Base-by-base conservation (phyloP, 2,888 invertebrate species). In the Drosophila falleni region DNA sequence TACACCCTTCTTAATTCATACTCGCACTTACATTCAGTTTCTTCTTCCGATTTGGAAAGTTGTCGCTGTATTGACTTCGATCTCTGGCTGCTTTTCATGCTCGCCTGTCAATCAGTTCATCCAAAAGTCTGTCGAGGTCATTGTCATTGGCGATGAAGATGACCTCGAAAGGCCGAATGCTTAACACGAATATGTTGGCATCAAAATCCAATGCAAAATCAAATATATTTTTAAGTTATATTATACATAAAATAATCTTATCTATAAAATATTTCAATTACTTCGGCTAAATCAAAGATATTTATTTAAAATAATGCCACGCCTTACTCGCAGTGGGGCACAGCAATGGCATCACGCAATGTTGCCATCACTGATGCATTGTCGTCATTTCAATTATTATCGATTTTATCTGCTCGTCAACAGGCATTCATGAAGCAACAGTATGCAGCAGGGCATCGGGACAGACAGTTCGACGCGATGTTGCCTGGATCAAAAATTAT, bases 381-480 rank as follows among this genome's bases (percentile, higher is more conserved):
- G 47, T 56, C 63, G 72, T 65, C 65, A 78, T 72, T 84, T 78
- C 82, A 81, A 82, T 89, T 87, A 87, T 81, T 84, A 84, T 84
- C 89, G 84, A 84, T 84, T 84, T 84, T 89, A 84, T 84, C 84
- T 84, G 76, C 23, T 23, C 39, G 54, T 46, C 47, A 89, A 41
- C 89, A 84, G 84, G 84, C 56, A 69, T 26, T 39, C 84, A 84
- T 62, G 33, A 80, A 63, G 42, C 33, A 15, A 6, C 50, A 78
- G 81, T 19, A 60, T 29, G 76, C 54, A 10, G n/a, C 53, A 33
- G 15, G n/a, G 41, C 13, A 39, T 10, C 46, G 26, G 41, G 19
- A 50, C 35, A 47, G 16, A 15, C 10, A 42, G 19, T 31, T 19
- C 19, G 5, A 19, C n/a, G 19, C 26, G 26, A 44, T 31, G 29